Evolutionary conservation across 30 jellyfish, hydroid and myxozoan species (phyloP).

Genomic region (Turritopsis rubra): DNA sequence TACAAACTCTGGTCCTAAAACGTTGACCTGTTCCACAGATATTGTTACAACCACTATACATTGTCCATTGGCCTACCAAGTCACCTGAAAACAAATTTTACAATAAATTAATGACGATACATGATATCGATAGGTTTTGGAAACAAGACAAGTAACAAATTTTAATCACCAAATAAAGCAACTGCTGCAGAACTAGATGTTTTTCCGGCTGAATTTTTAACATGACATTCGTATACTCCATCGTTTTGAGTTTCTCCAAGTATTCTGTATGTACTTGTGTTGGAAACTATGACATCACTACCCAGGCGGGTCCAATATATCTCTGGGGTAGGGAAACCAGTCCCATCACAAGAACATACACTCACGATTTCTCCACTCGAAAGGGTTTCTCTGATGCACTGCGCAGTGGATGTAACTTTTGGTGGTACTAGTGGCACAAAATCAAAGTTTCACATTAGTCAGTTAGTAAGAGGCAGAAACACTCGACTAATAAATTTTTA

Average conservation of each 20-base stretch:
- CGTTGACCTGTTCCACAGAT: conserved; percentile 16
- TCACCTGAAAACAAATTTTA: conserved; percentile 12
- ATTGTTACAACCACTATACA: conserved; percentile 27
- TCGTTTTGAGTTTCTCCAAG: background rate
- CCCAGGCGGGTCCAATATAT: conserved; percentile 10
- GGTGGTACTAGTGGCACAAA: no score
- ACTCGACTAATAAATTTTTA: no score
- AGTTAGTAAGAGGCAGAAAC: no score
- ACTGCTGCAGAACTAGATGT: background rate
- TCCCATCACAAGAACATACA: conserved; percentile 6
- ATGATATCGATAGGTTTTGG: no score
- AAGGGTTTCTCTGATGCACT: background rate
- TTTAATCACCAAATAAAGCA: conserved; percentile 4
- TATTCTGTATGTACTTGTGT: background rate
- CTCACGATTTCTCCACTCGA: background rate
- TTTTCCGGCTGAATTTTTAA: background rate
- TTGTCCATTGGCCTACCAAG: conserved; percentile 1
- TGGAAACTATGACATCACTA: background rate
- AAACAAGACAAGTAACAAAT: no score
- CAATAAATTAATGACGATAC: no score
- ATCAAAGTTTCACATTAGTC: no score
- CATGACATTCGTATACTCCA: conserved; percentile 17
- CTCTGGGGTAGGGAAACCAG: conserved; percentile 17
- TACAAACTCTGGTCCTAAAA: conserved; percentile 9
- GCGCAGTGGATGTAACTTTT: background rate